Base-by-base conservation (phyloP, 1,140 invertebrate species). In the Oreohelix idahoensis region DNA sequence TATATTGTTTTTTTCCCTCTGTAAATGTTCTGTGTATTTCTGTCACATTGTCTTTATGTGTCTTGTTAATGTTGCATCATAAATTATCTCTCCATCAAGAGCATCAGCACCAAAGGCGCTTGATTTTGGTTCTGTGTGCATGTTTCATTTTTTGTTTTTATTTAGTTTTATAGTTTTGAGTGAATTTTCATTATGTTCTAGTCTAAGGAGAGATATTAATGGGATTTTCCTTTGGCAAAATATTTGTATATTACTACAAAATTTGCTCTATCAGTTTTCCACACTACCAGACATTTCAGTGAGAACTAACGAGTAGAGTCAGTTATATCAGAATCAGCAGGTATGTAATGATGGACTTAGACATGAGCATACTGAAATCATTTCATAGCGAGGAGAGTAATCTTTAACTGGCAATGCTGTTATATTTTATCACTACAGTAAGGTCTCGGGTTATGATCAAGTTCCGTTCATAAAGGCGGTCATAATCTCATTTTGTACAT, bases 171-270 rank as follows among this genome's bases (percentile, higher is more conserved):
- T 20, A 71, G 32, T 35, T 36, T 66, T 66, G 5, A 5, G 32
- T n/a, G n/a, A n/a, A n/a, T 10, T 75, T 75, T 75, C 38, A 75
- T 42, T 75, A 75, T 75, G 73, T 75, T 75, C 73, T 42, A 45
- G 73, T 75, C 73, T 75, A 45, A 75, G 73, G 10, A 58, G n/a
- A 58, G 20, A 23, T 58, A 23, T n/a, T 58, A 2, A 23, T 58
- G 26, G 10, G 53, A 15, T 23, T 15, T 58, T 20, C 20, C 26
- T 58, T n/a, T n/a, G 20, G 20, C 1, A 58, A n/a, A n/a, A n/a
- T n/a, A n/a, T n/a, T n/a, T n/a, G n/a, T n/a, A n/a, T n/a, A n/a
- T n/a, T n/a, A n/a, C n/a, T n/a, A n/a, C n/a, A n/a, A n/a, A n/a
- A n/a, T n/a, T n/a, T 66, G 4, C 5, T 29, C 20, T 66, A 10